These are phyloP conservation scores for Sebastes miniatus DNA, from an alignment of 2,797 vertebrate genomes.

Conservation along the genomic window DNA sequence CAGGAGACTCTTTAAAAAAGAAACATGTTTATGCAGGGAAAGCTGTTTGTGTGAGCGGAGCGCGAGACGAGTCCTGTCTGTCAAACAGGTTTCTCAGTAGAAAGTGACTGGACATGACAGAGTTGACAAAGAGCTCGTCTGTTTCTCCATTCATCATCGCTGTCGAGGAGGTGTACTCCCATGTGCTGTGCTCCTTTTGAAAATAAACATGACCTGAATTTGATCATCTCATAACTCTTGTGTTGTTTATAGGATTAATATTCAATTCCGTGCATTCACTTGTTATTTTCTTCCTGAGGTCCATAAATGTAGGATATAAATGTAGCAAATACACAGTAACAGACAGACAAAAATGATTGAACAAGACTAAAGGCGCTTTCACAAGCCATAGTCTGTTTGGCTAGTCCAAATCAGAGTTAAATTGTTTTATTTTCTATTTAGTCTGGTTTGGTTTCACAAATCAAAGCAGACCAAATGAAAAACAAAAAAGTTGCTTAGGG, in stretches of 20 bases:
- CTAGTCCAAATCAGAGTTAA: too few species aligned
- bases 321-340: background rate
- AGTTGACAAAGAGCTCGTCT: constrained; percentile 28
- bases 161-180: background rate
- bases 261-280: background rate
- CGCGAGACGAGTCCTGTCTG: constrained; percentile 42
- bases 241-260: background rate
- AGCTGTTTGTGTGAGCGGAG: constrained; percentile 14
- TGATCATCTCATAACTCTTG: background rate
- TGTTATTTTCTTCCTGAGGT: background rate
- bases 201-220: constrained; percentile 1
- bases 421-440: too few species aligned
- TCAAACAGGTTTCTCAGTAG: constrained; percentile 37
- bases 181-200: background rate
- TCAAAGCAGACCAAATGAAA: too few species aligned
- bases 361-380: background rate
- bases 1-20: constrained; percentile 22
- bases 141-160: constrained; percentile 19
- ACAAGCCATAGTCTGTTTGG: too few species aligned
- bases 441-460: too few species aligned
- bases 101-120: constrained; percentile 40
- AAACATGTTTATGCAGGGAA: constrained; percentile 54
- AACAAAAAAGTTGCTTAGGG: too few species aligned
- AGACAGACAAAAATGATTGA: background rate
- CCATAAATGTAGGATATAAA: background rate